phyloP scores from a whole-genome alignment of 2,113 vertebrate genomes.

The Pterocles gutturalis region DNA sequence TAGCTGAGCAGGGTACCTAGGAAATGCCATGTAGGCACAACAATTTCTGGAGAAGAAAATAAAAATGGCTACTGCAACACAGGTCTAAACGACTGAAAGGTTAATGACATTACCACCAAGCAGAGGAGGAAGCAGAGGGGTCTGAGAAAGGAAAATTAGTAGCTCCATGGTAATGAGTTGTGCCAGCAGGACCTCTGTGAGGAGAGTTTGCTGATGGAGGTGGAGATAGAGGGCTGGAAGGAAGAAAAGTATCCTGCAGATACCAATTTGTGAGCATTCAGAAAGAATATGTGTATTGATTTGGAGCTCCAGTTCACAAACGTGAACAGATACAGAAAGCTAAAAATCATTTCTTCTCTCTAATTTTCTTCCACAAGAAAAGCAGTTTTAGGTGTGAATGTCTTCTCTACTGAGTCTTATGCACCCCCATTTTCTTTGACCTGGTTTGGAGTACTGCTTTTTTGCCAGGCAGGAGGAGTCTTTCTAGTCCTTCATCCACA shows the following conservation, averaged over 20 bases:
- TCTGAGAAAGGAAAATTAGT: not conserved
- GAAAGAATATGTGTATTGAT: constrained; percentile 57
- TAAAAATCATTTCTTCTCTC: constrained; percentile 34
- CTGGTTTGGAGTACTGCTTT: not conserved
- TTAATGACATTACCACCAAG: not conserved
- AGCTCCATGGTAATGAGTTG: not conserved
- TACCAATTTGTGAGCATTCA: constrained; percentile 65
- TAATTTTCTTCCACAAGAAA: not conserved
- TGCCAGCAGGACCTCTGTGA: not conserved
- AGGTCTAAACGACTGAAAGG: not conserved
- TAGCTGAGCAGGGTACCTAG: accelerated
- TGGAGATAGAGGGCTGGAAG: not conserved
- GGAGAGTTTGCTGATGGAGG: not conserved
- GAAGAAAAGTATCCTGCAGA: constrained; percentile 62
- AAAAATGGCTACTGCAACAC: not conserved
- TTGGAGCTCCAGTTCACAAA: constrained; percentile 52
- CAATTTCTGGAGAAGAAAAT: not conserved
- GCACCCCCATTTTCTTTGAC: not conserved
- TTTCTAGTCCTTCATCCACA: not conserved
- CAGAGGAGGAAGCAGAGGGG: not conserved
- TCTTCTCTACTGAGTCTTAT: not conserved
- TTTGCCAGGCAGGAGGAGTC: not conserved
- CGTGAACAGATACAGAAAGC: constrained; percentile 34
- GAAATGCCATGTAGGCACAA: not conserved
- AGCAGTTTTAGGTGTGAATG: constrained; percentile 1